Conservation (phyloP, 1,140 invertebrate species). For the Pseudomyrmex sp. region DNA sequence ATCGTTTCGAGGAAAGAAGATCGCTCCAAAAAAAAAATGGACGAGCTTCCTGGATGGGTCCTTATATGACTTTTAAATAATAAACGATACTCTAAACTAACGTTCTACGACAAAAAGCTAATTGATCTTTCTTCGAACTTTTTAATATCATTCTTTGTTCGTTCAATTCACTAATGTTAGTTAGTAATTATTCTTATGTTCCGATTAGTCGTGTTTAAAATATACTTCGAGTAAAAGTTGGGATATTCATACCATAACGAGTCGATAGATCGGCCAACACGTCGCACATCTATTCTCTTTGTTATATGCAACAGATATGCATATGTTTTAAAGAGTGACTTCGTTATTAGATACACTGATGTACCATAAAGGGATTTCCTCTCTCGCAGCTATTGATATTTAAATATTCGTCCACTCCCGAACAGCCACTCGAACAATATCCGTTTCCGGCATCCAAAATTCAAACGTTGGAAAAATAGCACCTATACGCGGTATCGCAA, state of each 20-base stretch:
- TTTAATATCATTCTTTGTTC: neutral
- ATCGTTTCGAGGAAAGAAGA: conserved; percentile 64
- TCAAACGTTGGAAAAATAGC: conserved; percentile 52
- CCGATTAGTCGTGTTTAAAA: neutral
- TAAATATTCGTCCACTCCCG: conserved; percentile 47
- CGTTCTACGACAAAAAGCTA: neutral
- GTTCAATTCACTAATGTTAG: neutral
- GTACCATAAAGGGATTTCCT: neutral
- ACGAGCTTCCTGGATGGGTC: conserved; percentile 10
- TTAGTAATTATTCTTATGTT: neutral
- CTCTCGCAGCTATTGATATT: conserved; percentile 39
- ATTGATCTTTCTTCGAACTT: conserved; percentile 50
- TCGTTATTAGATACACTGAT: neutral
- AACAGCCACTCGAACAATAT: conserved; percentile 21
- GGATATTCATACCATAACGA: neutral
- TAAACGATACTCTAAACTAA: neutral
- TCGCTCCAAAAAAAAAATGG: conserved; percentile 46
- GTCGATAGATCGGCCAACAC: neutral
- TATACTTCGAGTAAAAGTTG: neutral
- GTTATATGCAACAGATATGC: conserved; percentile 13
- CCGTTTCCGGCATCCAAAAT: conserved; percentile 35
- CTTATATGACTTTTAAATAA: conserved; percentile 15
- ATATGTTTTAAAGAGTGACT: conserved; percentile 26
- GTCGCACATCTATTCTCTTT: conserved; percentile 21
- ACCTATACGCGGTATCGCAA: neutral